Percentiles rank a stretch among this genome's conserved stretches.
These are phyloP conservation scores for Sylvia borin DNA, from an alignment of 2,797 vertebrate genomes.

Conservation along the genomic window DNA sequence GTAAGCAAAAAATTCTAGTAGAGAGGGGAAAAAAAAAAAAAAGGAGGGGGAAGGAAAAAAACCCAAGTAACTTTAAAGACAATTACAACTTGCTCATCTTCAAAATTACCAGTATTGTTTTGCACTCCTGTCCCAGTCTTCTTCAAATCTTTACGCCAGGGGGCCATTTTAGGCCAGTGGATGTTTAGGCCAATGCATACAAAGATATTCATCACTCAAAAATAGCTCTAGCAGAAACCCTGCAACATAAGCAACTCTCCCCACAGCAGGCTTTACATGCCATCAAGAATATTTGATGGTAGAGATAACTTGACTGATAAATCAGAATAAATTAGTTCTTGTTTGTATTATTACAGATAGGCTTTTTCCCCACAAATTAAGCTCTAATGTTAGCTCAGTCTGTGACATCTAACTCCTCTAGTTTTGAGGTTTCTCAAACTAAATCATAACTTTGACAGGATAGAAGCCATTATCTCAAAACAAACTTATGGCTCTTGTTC, in stretches of 20 bases:
- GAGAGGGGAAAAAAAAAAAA: fast-evolving
- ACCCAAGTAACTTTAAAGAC: not conserved
- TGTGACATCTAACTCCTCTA: not conserved
- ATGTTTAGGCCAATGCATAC: not conserved
- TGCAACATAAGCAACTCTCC: not conserved
- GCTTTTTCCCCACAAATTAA: not conserved
- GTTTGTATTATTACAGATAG: not conserved
- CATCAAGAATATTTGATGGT: not conserved
- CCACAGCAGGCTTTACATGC: not conserved
- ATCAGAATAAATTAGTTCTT: not conserved
- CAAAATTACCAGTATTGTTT: not conserved
- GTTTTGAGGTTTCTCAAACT: not conserved
- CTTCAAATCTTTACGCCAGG: not conserved
- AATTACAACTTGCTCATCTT: not conserved
- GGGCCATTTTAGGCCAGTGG: not conserved
- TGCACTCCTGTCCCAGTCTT: not conserved
- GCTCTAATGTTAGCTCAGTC: not conserved
- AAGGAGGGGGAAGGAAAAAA: fast-evolving
- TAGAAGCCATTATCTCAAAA: not conserved
- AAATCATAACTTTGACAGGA: not conserved
- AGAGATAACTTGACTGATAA: not conserved
- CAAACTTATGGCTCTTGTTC: not conserved
- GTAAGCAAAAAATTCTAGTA: not conserved
- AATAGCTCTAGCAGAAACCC: not conserved
- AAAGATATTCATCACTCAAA: not conserved